These are phyloP conservation scores for Anableps anableps DNA, from an alignment of 2,797 vertebrate species.

Conservation along the genomic window DNA sequence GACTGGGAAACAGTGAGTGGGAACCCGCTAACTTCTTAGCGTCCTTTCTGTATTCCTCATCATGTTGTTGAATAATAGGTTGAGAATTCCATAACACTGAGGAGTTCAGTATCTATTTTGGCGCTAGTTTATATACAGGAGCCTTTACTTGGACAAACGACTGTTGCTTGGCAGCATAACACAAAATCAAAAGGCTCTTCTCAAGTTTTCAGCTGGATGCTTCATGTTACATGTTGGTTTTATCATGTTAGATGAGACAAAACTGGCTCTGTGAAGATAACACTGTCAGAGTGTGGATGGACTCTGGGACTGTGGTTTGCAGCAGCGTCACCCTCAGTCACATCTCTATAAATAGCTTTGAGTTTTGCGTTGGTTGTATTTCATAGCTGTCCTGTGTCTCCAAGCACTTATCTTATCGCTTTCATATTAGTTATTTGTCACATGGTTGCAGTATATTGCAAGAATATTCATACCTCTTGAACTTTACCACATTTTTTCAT, in stretches of 20 bases:
- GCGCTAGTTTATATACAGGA: slow-evolving; percentile 74
- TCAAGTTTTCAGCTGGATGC: slow-evolving; percentile 29
- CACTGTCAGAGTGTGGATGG: not conserved
- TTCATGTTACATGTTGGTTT: not conserved
- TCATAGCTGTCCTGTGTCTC: not conserved
- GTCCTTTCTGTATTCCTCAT: not conserved
- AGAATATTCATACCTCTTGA: not conserved
- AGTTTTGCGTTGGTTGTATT: not conserved
- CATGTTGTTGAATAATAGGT: slow-evolving; percentile 15
- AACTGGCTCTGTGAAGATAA: not conserved
- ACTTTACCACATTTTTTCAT: not conserved
- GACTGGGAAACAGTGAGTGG: slow-evolving; percentile 44
- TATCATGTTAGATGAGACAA: not conserved
- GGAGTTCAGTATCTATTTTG: slow-evolving; percentile 53
- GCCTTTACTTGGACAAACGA: slow-evolving; percentile 46
- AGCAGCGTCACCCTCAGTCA: not conserved
- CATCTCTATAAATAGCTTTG: not conserved
- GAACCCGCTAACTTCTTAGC: slow-evolving; percentile 9
- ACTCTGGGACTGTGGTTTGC: not conserved
- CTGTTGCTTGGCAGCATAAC: slow-evolving; percentile 30
- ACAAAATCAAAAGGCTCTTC: slow-evolving; percentile 19
- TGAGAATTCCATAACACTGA: slow-evolving; percentile 16
- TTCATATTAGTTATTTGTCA: not conserved
- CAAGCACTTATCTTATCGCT: not conserved
- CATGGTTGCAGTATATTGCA: not conserved